These are phyloP conservation scores for Eupelmus urozonus DNA, from an alignment of 2,888 invertebrate species.

Conservation along the genomic window DNA sequence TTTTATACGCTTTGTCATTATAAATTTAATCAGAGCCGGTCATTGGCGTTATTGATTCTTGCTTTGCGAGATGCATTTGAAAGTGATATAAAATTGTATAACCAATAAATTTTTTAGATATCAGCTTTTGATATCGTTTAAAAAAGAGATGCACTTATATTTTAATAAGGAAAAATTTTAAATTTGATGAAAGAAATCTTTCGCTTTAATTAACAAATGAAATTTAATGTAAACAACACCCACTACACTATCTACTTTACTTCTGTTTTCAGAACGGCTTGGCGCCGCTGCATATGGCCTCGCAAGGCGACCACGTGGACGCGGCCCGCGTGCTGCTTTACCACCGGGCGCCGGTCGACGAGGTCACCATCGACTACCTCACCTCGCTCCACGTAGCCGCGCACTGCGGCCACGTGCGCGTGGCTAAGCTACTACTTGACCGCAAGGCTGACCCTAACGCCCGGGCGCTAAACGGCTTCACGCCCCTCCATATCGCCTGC, in stretches of 20 bases:
- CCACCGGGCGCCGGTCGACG: conserved; percentile 98
- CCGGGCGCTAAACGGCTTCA: conserved; percentile 97
- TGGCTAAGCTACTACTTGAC: conserved; percentile 94
- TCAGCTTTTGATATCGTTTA: no score
- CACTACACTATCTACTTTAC: neutral
- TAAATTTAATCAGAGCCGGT: no score
- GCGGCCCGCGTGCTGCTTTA: conserved; percentile 94
- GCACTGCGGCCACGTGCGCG: conserved; percentile 95
- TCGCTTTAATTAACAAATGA: no score
- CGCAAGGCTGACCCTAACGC: conserved; percentile 98
- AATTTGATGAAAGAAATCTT: no score
- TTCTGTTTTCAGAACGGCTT: conserved; percentile 85
- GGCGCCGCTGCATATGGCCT: conserved; percentile 98
- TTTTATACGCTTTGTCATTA: no score
- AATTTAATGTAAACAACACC: neutral
- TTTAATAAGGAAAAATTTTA: no score
- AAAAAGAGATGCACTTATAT: no score
- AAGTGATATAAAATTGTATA: no score
- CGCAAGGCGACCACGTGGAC: conserved; percentile 98
- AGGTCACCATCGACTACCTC: conserved; percentile 98
- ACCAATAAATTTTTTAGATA: no score
- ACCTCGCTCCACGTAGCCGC: conserved; percentile 98
- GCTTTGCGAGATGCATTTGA: no score
- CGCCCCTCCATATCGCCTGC: conserved; percentile 98
- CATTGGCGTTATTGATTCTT: no score